Evolutionary conservation across 2,888 invertebrate genomes (phyloP).

Genomic region (Philonicus albiceps): DNA sequence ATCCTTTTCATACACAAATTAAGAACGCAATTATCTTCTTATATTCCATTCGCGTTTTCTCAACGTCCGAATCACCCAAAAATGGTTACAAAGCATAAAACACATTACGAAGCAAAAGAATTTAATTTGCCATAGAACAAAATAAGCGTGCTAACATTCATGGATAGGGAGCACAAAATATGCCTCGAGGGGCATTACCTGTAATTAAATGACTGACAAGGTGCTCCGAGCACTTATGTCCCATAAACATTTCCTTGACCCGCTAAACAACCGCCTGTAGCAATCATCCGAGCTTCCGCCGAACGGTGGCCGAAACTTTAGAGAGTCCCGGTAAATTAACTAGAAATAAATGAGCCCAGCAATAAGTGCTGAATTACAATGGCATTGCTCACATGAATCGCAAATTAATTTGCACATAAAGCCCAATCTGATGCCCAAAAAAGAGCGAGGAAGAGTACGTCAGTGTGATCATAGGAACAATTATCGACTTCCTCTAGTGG

Average conservation of each 20-base stretch:
- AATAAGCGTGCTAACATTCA: not conserved
- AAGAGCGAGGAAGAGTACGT: not conserved
- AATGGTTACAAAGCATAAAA: not conserved
- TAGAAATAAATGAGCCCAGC: not conserved
- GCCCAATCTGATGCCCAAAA: not conserved
- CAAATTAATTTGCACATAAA: constrained; percentile 22
- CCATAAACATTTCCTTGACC: constrained; percentile 23
- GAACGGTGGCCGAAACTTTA: not conserved
- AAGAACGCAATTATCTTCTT: not conserved
- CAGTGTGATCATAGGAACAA: not conserved
- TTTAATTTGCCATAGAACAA: not conserved
- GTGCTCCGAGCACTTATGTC: not conserved
- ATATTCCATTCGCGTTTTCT: not conserved
- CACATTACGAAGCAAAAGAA: not conserved
- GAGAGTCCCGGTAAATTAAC: not conserved
- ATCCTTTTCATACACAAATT: too few relatives aligned
- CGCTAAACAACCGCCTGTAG: not conserved
- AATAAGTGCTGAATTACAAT: not conserved
- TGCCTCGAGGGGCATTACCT: not conserved
- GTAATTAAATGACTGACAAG: constrained; percentile 8
- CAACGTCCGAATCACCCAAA: not conserved
- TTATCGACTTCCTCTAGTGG: constrained; percentile 14
- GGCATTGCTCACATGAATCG: not conserved
- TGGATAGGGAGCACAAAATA: not conserved
- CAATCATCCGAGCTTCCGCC: not conserved